Conservation (phyloP, 37 sponge, comb jelly and placozoan species). For the Axinella damicornis region DNA sequence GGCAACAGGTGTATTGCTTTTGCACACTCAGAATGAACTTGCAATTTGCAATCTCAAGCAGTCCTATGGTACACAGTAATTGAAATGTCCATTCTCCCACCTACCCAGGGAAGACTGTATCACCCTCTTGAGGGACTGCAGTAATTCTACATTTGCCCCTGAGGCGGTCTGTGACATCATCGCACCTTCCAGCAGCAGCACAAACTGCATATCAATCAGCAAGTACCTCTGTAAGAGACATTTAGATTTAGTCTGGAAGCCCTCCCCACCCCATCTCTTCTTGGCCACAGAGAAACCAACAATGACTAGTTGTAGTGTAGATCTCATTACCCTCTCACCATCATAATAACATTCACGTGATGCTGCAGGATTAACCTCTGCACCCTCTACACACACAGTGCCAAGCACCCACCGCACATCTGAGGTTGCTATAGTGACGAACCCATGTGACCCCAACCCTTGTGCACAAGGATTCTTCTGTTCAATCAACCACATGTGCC, state of each 20-base stretch:
- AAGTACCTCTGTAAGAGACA: conserved; percentile 21
- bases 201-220: conserved; percentile 30
- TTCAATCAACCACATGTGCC: conserved; percentile 53
- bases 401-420: conserved; percentile 4
- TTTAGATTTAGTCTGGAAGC: too few species aligned
- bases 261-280: too few species aligned
- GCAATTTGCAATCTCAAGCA: too few species aligned
- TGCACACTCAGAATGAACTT: too few species aligned
- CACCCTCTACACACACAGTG: not conserved
- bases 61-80: too few species aligned
- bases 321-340: too few species aligned
- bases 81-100: too few species aligned
- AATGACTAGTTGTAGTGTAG: too few species aligned
- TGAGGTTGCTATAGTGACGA: conserved; percentile 8
- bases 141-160: not conserved
- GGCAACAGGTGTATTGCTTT: too few species aligned
- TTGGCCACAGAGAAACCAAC: too few species aligned
- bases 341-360: too few species aligned
- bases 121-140: conserved; percentile 43
- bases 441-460: conserved; percentile 69
- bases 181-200: conserved; percentile 21
- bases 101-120: conserved; percentile 56
- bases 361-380: too few species aligned
- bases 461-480: conserved; percentile 59
- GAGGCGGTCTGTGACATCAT: conserved; percentile 54